Conservation (phyloP, 2,797 vertebrate species). For the Astyanax mexicanus region DNA sequence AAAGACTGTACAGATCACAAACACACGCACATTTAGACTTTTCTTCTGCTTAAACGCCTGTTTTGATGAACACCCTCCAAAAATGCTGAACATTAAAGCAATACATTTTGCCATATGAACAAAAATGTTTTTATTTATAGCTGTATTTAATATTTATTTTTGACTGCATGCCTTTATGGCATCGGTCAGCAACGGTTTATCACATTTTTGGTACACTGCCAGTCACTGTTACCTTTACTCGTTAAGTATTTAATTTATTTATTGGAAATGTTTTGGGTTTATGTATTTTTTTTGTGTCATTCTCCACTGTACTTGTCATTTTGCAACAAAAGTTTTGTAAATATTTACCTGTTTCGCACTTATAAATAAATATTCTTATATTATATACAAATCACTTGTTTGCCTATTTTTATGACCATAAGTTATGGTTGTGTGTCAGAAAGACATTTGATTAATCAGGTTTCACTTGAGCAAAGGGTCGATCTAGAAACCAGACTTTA, state of each 20-base stretch:
- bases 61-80: constrained; percentile 57
- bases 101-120: constrained; percentile 56
- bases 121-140: constrained; percentile 82
- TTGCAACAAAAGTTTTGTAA: constrained; percentile 72
- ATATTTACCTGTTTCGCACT: constrained; percentile 85
- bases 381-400: constrained; percentile 72
- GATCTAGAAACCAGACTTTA: too few species aligned
- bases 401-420: not conserved
- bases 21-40: constrained; percentile 20
- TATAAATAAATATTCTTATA: constrained; percentile 89
- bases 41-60: not conserved
- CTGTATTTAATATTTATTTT: constrained; percentile 89
- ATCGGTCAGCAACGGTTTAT: constrained; percentile 69
- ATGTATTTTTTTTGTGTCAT: constrained; percentile 66
- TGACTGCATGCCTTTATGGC: constrained; percentile 67
- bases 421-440: not conserved
- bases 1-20: constrained; percentile 10
- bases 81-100: constrained; percentile 59
- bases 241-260: constrained; percentile 82
- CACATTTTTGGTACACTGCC: constrained; percentile 67
- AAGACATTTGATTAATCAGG: not conserved
- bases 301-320: constrained; percentile 69
- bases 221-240: constrained; percentile 70
- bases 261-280: constrained; percentile 76
- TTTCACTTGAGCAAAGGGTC: not conserved